Base-by-base conservation (phyloP, 1,140 invertebrate species). In the Trachymyrmex cornetzi region DNA sequence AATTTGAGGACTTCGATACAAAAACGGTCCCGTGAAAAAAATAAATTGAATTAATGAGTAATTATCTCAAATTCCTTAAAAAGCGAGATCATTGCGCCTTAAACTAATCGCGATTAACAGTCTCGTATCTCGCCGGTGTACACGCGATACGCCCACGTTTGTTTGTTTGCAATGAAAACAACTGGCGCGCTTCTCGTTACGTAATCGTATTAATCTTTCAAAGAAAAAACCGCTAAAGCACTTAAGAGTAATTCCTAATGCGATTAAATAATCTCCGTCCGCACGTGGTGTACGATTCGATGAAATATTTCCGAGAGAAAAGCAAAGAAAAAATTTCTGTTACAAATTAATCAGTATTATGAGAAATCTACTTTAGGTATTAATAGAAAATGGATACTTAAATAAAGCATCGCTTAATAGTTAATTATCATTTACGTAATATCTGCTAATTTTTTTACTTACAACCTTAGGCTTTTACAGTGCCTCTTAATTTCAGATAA, bases 111-210 rank as follows among this genome's bases (percentile, higher is more conserved):
- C 14, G 19, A 55, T 82, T 82, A 74, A 75, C 19, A 14, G 4
- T 27, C 34, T 3, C 24, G 12, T 16, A 44, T 34, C 24, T 61
- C 44, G 80, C 38, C 38, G 14, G 34, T 48, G 1, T 74, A 27
- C 30, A 71, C 30, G 61, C 50, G 66, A 82, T 72, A 59, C 38
- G 24, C 34, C 57, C 9, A 61, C 55, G 53, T 61, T 69, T 81
- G 48, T 80, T 87, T 63, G 59, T 53, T 86, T 63, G 64, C 53
- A 75, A 72, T 69, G 27, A 64, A 27, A 82, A 24, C 55, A 27
- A 87, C 63, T 77, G 67, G 80, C 63, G 71, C 74, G 75, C 63
- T 88, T 81, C 19, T 82, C 19, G 1, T 44, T 30, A 57, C 3
- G n/a, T 24, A 1, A 24, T 61, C 12, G n/a, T 14, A 22, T 14